phyloP scores from a whole-genome alignment of 2,888 invertebrate species.

The Bursaphelenchus okinawaensis region DNA sequence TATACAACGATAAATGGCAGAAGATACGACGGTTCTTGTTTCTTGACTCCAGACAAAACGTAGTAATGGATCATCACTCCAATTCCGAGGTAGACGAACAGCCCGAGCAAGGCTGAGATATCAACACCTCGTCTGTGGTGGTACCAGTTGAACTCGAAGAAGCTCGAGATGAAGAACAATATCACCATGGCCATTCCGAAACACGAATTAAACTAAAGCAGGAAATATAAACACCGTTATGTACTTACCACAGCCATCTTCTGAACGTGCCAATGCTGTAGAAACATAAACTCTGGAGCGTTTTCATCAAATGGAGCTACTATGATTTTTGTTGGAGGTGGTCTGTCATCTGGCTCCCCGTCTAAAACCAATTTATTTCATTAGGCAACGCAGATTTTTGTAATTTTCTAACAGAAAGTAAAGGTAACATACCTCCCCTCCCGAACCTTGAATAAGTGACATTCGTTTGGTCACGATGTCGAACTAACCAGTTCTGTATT shows the following conservation, averaged over 20 bases:
- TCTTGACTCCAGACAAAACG: conserved; percentile 29
- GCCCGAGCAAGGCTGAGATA: conserved; percentile 39
- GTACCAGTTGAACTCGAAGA: conserved; percentile 56
- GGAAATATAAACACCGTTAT: not conserved
- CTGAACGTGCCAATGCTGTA: conserved; percentile 38
- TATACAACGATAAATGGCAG: conserved; percentile 52
- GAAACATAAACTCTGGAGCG: conserved; percentile 35
- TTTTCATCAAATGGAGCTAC: conserved; percentile 49
- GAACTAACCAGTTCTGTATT: conserved; percentile 36
- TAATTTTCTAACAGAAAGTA: too few species aligned
- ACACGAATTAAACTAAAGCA: conserved; percentile 20
- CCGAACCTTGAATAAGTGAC: conserved; percentile 54
- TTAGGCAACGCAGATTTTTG: not conserved
- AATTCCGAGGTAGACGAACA: conserved; percentile 38
- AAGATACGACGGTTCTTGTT: conserved; percentile 33
- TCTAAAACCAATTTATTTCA: conserved; percentile 29
- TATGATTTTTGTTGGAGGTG: conserved; percentile 43
- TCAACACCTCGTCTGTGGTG: conserved; percentile 45
- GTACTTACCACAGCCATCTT: conserved; percentile 39
- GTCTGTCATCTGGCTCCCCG: conserved; percentile 48
- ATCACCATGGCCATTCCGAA: conserved; percentile 44
- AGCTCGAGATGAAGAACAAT: conserved; percentile 43
- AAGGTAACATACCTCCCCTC: conserved; percentile 36
- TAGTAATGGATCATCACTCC: conserved; percentile 46
- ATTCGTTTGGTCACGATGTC: conserved; percentile 40